These are phyloP conservation scores for Megathymus violae DNA, from an alignment of 1,140 invertebrate genomes.

Conservation along the genomic window DNA sequence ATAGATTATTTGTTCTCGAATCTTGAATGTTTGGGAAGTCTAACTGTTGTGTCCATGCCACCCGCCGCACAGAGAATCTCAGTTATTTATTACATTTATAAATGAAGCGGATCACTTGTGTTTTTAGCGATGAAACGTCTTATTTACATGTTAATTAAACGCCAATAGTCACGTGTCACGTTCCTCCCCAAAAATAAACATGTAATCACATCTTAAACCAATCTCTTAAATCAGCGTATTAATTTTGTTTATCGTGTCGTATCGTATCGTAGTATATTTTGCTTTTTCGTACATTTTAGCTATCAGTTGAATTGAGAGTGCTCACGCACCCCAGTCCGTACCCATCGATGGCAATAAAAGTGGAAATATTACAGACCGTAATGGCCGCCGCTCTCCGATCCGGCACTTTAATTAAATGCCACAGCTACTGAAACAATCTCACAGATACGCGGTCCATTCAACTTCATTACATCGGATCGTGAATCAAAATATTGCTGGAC, in stretches of 20 bases:
- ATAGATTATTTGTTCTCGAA: no score
- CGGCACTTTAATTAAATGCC: constrained; percentile 29
- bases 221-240: not conserved
- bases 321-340: constrained; percentile 14
- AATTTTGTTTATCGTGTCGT: no score
- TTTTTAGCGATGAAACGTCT: no score
- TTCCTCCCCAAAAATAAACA: not conserved
- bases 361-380: constrained; percentile 19
- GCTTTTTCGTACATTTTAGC: not conserved
- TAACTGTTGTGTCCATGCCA: no score
- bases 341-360: constrained; percentile 28
- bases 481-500: not conserved
- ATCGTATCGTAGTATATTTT: no score
- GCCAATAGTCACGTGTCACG: no score
- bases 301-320: constrained; percentile 12
- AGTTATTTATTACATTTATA: no score
- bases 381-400: constrained; percentile 11
- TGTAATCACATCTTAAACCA: not conserved
- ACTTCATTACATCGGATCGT: not conserved
- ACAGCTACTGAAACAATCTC: constrained; percentile 16
- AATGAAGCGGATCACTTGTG: no score
- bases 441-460: not conserved
- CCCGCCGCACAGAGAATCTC: no score
- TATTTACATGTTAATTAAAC: no score
- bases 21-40: no score